phyloP scores from a whole-genome alignment of 2,797 vertebrate genomes.

The Coregonus ussuriensis region DNA sequence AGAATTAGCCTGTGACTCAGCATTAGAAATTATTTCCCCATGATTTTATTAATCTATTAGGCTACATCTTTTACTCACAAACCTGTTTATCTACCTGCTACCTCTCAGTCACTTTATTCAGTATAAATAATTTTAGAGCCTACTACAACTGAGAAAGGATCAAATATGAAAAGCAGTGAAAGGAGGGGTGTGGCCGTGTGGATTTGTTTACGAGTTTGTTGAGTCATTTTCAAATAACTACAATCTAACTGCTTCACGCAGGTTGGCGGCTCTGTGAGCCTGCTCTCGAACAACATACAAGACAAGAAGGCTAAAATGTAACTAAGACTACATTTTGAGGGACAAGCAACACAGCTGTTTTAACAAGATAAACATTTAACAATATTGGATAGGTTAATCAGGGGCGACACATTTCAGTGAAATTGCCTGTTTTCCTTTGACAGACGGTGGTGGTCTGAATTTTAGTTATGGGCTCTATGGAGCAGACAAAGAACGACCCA shows the following conservation, averaged over 20 bases:
- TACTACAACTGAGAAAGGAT: background rate
- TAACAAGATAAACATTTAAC: background rate
- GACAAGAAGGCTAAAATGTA: background rate
- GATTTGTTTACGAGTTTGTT: too few relatives aligned
- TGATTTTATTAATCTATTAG: background rate
- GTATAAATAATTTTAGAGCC: background rate
- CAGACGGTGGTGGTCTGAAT: background rate
- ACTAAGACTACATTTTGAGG: background rate
- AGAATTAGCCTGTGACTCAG: background rate
- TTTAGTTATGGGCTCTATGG: background rate
- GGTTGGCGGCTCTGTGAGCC: background rate
- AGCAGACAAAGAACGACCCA: background rate
- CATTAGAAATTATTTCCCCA: background rate
- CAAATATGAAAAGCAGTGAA: background rate
- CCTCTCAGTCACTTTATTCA: background rate
- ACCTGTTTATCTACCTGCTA: background rate
- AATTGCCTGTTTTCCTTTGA: background rate
- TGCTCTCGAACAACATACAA: background rate
- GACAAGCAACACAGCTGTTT: background rate
- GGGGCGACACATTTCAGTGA: too few relatives aligned
- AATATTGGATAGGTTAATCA: background rate
- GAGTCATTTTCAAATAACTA: too few relatives aligned
- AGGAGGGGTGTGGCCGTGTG: too few relatives aligned
- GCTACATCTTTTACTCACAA: background rate
- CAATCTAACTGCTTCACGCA: background rate